Conservation (phyloP, 2,888 invertebrate genomes). For the Eudasyphora cyanicolor region DNA sequence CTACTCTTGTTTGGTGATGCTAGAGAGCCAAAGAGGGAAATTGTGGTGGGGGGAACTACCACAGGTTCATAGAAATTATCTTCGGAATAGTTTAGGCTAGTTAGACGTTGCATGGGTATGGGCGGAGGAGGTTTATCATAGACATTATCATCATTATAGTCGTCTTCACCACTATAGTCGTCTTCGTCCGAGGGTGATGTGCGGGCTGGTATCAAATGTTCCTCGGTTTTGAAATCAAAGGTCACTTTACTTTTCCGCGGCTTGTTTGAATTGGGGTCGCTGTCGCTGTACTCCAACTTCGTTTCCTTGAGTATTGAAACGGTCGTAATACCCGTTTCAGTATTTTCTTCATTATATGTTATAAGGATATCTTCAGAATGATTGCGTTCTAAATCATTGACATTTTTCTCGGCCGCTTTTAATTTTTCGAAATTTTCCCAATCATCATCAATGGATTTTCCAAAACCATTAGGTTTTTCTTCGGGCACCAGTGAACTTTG, state of each 20-base stretch:
- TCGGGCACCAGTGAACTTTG: not conserved
- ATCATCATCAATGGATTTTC: conserved; percentile 75
- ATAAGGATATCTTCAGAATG: conserved; percentile 35
- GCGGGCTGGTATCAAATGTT: conserved; percentile 66
- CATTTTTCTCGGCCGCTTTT: not conserved
- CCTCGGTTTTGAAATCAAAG: conserved; percentile 71
- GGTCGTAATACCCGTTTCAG: conserved; percentile 38
- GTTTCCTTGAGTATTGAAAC: conserved; percentile 49
- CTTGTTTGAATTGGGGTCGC: conserved; percentile 54
- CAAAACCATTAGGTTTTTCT: conserved; percentile 69
- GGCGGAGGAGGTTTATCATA: conserved; percentile 34
- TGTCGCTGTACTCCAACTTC: conserved; percentile 28
- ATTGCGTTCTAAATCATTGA: not conserved
- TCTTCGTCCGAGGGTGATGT: conserved; percentile 59
- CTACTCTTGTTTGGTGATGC: conserved; percentile 59
- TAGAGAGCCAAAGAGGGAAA: conserved; percentile 71
- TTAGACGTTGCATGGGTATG: conserved; percentile 68
- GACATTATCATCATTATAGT: conserved; percentile 48
- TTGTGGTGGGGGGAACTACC: conserved; percentile 12
- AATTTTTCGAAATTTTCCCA: conserved; percentile 73
- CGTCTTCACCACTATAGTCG: conserved; percentile 37
- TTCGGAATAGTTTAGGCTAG: conserved; percentile 56
- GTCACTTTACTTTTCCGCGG: conserved; percentile 71
- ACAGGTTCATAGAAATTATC: conserved; percentile 29
- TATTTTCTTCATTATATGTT: conserved; percentile 34